Evolutionary conservation across 2,797 vertebrate species (phyloP), one percentile per base, ranked within the genome.

Genomic region (Esox masquinongy): DNA sequence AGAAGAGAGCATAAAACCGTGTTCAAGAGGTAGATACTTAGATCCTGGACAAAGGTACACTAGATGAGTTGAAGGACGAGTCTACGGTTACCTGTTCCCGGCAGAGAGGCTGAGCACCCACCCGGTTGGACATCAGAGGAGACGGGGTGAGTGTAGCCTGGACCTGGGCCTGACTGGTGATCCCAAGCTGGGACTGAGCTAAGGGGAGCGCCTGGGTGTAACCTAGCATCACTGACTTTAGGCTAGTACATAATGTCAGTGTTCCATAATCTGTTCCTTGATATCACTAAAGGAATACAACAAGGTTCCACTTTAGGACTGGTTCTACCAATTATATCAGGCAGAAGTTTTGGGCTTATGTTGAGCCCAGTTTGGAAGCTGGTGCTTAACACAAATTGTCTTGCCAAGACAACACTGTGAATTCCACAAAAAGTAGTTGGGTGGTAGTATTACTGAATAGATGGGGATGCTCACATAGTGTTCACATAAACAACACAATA

Each of bases 51-150:
- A 14, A 36, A 11, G 9, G 11, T 24, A 61, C 22, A 24, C 5
- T 67, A 29, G 64, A 17, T 67, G 29, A 34, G 64, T 11, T 34
- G 22, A 64, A 72, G 49, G 61, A 53, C 26, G 73, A 75, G 17
- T 73, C 51, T 19, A 79, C 78, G 77, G 79, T 90, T 90, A 91
- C 89, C 87, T 92, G 81, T 74, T 79, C n/a, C 82, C 75, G 87
- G 81, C 85, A 74, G 82, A 78, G 43, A 80, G 76, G 77, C 81
- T 79, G 74, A 81, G 81, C 82, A 89, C 89, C 90, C 89, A 89
- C 89, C 90, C 70, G 84, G 80, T 71, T 82, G 77, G 85, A 77
- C 75, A 83, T 88, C 84, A 78, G 79, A 77, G 73, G 78, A 73
- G 56, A 74, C 53, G 83, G 81, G 90, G 81, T 56, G 82, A 70